A percentile compares a stretch with the other conserved stretches of the same genome.
phyloP scores from a whole-genome alignment of 2,113 vertebrate genomes.

The Scatophagus argus region DNA sequence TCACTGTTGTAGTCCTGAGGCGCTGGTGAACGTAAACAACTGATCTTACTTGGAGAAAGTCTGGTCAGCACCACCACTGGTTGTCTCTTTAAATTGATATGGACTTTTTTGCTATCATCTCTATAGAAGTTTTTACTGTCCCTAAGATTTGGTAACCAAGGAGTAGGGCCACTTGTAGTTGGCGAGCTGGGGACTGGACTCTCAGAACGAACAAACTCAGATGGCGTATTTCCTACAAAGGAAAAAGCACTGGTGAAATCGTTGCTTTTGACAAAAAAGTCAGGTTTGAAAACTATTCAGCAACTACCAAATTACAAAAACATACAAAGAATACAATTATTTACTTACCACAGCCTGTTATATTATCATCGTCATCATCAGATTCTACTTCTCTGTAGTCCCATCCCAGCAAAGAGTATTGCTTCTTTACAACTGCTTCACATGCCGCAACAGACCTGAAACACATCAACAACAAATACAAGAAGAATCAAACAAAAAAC shows the following conservation, averaged over 20 bases:
- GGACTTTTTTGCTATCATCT: background rate
- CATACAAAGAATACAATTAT: background rate
- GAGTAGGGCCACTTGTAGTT: background rate
- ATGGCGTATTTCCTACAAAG: constrained; percentile 30
- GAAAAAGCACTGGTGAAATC: background rate
- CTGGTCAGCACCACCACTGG: constrained; percentile 52
- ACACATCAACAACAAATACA: constrained; percentile 14
- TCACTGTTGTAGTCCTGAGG: accelerated
- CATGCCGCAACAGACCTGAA: constrained; percentile 74
- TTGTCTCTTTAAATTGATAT: background rate
- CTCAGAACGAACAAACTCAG: background rate
- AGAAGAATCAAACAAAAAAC: background rate
- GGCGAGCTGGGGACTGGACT: background rate
- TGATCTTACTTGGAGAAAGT: background rate
- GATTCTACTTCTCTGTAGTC: constrained; percentile 74
- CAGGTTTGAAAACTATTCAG: background rate
- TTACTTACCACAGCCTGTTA: constrained; percentile 27
- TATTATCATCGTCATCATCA: constrained; percentile 43
- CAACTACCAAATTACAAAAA: background rate
- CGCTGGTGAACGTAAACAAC: accelerated
- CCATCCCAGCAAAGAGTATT: constrained; percentile 73
- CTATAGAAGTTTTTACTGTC: background rate
- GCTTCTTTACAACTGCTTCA: constrained; percentile 72
- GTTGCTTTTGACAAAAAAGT: background rate
- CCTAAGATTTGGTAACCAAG: background rate